A percentile compares a stretch with the other conserved stretches of the same genome.
Evolutionary conservation across 2,888 invertebrate species (phyloP).

Genomic region (Plemyria rubiginata): DNA sequence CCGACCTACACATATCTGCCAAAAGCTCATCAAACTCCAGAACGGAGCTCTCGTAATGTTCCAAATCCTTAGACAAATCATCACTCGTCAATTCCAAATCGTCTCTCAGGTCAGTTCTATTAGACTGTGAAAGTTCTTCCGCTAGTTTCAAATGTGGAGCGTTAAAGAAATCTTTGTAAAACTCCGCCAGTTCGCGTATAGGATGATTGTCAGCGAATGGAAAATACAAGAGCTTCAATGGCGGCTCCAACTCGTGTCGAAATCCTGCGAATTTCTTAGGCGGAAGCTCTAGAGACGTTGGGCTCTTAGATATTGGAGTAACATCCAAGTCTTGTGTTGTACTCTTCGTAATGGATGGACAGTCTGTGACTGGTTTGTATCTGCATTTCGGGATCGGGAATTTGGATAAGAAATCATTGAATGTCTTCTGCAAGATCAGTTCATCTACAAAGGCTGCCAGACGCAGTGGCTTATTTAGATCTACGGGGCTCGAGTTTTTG

Average conservation of each 20-base stretch:
- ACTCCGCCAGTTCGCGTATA: conserved; percentile 90
- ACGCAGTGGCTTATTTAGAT: conserved; percentile 89
- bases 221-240: conserved; percentile 89
- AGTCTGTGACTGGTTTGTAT: conserved; percentile 60
- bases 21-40: conserved; percentile 91
- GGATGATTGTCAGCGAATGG: conserved; percentile 91
- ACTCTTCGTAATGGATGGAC: conserved; percentile 59
- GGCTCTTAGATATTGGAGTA: conserved; percentile 64
- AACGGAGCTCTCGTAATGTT: conserved; percentile 89
- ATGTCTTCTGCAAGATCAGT: conserved; percentile 59
- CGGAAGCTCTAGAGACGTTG: conserved; percentile 72
- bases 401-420: conserved; percentile 69
- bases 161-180: conserved; percentile 92
- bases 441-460: conserved; percentile 91
- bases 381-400: conserved; percentile 69
- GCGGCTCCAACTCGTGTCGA: conserved; percentile 84
- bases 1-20: conserved; percentile 87
- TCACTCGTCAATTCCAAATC: conserved; percentile 68
- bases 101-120: conserved; percentile 55
- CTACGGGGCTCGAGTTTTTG: conserved; percentile 71
- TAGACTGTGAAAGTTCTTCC: conserved; percentile 52
- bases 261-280: conserved; percentile 76
- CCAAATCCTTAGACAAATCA: conserved; percentile 89
- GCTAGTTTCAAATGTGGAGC: conserved; percentile 82
- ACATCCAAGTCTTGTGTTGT: conserved; percentile 71